These are phyloP conservation scores for Mesoligia furuncula DNA, from an alignment of 2,888 invertebrate species.

Conservation along the genomic window DNA sequence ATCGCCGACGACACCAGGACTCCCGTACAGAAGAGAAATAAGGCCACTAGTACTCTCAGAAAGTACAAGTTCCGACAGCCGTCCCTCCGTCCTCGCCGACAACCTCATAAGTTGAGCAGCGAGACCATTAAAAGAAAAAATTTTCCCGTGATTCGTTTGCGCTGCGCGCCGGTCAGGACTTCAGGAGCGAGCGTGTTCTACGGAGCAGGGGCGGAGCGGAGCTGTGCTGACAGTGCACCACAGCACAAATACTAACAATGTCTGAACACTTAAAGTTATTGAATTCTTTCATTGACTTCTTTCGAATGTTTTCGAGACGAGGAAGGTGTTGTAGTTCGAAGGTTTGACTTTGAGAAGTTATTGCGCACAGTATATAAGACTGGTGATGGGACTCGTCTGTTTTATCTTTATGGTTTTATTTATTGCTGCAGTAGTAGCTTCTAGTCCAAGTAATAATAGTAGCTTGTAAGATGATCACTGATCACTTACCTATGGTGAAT, in stretches of 20 bases:
- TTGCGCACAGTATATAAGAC: background rate
- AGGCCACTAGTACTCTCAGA: too few relatives aligned
- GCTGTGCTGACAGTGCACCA: background rate
- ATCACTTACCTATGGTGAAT: too few relatives aligned
- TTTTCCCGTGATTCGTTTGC: background rate
- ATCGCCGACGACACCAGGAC: too few relatives aligned
- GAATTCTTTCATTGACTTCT: constrained; percentile 25
- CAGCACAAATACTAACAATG: constrained; percentile 20
- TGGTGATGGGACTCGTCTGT: background rate
- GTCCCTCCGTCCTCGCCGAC: too few relatives aligned
- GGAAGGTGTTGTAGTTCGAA: constrained; percentile 5
- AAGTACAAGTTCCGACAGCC: too few relatives aligned
- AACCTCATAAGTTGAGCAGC: too few relatives aligned
- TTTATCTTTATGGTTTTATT: background rate
- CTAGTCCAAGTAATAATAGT: too few relatives aligned
- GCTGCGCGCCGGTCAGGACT: background rate
- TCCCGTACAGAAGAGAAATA: too few relatives aligned
- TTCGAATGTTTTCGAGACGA: constrained; percentile 15
- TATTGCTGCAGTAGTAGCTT: too few relatives aligned
- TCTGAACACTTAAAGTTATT: constrained; percentile 22
- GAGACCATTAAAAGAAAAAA: too few relatives aligned
- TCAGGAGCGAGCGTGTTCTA: background rate
- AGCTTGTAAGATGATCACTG: too few relatives aligned
- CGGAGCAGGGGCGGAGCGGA: background rate
- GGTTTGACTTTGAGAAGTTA: background rate